phyloP scores from a whole-genome alignment of 2,797 vertebrate species.

The Labroides dimidiatus region DNA sequence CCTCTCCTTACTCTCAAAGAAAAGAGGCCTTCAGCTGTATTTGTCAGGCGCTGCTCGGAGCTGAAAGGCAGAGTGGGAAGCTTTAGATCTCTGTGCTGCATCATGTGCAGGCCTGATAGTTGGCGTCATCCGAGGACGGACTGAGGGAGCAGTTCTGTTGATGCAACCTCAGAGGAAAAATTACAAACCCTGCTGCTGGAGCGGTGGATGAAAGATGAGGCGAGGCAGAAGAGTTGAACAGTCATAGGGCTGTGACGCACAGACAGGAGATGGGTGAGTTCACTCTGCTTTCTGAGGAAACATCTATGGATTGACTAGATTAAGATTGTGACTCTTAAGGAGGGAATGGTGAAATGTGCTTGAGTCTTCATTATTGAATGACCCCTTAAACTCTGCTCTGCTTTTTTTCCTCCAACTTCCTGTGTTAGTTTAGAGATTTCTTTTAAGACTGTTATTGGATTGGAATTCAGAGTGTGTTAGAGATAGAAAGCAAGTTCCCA shows the following conservation, averaged over 20 bases:
- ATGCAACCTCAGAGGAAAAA: constrained; percentile 20
- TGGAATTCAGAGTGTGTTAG: not conserved
- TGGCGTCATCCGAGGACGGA: constrained; percentile 15
- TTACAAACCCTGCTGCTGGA: constrained; percentile 9
- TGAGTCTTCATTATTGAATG: not conserved
- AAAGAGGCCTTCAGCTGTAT: constrained; percentile 28
- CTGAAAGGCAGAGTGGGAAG: constrained; percentile 8
- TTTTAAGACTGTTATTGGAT: not conserved
- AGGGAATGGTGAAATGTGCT: not conserved
- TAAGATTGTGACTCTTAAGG: not conserved
- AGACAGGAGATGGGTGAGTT: constrained; percentile 40
- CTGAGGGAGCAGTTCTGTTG: constrained; percentile 17
- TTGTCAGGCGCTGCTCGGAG: constrained; percentile 18
- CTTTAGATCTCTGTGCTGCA: constrained; percentile 11
- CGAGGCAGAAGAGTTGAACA: constrained; percentile 14
- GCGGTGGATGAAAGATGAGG: constrained; percentile 39
- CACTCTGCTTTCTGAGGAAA: constrained; percentile 21
- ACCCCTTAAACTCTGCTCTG: not conserved
- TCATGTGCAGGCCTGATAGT: constrained; percentile 8
- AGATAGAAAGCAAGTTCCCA: too few species aligned
- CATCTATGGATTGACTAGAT: not conserved
- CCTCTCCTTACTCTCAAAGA: constrained; percentile 48
- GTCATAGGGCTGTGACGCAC: constrained; percentile 32
- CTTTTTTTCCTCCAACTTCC: too few species aligned
- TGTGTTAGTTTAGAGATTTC: not conserved